Evolutionary conservation across 2,797 vertebrate species (phyloP).

Genomic region (Prionace glauca): DNA sequence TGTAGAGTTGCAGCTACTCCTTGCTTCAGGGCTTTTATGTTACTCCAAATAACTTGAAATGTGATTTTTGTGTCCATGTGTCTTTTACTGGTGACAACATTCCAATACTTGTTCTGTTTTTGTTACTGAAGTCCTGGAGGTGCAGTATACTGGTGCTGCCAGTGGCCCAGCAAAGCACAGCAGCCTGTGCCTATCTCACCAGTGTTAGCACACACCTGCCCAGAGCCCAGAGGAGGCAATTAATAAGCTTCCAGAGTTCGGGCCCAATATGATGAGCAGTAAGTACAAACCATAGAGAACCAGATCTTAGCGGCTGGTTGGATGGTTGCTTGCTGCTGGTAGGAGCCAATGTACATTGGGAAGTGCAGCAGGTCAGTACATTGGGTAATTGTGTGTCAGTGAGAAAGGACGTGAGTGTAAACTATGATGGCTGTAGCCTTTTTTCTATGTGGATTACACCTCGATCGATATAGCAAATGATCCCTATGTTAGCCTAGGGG

Average conservation of each 20-base stretch:
- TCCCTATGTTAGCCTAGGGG: not conserved
- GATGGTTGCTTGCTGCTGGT: no score
- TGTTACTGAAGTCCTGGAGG: not conserved
- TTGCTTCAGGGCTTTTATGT: not conserved
- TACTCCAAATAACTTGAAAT: not conserved
- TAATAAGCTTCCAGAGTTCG: no score
- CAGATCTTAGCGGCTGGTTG: no score
- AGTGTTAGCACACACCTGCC: no score
- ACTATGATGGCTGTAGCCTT: no score
- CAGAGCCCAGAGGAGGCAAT: no score
- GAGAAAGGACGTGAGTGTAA: not conserved
- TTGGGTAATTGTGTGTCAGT: not conserved
- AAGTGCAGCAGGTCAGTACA: not conserved
- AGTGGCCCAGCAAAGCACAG: not conserved
- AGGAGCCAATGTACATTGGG: no score
- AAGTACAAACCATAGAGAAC: not conserved
- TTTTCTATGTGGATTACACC: not conserved
- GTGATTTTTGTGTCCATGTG: not conserved
- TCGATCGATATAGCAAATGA: not conserved
- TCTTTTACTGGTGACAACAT: not conserved
- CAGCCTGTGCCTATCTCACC: not conserved
- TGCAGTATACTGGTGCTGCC: no score
- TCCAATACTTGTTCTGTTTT: not conserved
- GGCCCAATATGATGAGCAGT: not conserved
- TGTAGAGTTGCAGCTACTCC: not conserved